Conservation (phyloP, 2,888 invertebrate genomes). For the Tipula vernalis region DNA sequence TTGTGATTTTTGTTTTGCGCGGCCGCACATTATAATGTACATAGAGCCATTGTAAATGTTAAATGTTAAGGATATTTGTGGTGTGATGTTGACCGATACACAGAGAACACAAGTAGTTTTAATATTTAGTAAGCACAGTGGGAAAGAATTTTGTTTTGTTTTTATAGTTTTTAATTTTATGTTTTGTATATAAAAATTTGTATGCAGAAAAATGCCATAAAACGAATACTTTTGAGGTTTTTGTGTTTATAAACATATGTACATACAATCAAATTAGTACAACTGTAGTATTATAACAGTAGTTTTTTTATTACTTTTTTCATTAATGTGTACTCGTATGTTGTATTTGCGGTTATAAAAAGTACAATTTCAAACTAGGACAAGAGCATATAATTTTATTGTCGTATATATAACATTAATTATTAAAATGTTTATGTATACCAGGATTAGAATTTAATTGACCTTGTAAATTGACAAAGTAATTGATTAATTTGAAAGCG, state of each 20-base stretch:
- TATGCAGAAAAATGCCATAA: background rate
- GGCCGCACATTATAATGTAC: background rate
- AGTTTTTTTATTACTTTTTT: background rate
- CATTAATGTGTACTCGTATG: background rate
- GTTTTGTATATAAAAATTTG: background rate
- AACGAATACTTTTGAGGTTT: background rate
- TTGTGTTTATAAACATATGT: background rate
- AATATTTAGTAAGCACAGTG: background rate
- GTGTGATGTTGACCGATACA: background rate
- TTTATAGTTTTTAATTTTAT: background rate
- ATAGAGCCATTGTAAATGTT: background rate
- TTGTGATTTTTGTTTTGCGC: background rate
- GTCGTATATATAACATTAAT: background rate
- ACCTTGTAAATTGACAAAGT: background rate
- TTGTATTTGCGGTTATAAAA: background rate
- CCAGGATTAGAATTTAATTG: background rate
- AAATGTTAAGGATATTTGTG: background rate
- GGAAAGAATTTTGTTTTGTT: background rate
- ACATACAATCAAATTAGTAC: background rate
- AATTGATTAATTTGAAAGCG: background rate
- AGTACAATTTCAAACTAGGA: background rate
- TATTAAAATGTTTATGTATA: background rate
- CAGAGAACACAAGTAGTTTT: background rate
- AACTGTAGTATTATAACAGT: background rate
- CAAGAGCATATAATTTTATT: background rate